Conservation (phyloP, 2,113 vertebrate genomes). For the Myotis lucifugus region DNA sequence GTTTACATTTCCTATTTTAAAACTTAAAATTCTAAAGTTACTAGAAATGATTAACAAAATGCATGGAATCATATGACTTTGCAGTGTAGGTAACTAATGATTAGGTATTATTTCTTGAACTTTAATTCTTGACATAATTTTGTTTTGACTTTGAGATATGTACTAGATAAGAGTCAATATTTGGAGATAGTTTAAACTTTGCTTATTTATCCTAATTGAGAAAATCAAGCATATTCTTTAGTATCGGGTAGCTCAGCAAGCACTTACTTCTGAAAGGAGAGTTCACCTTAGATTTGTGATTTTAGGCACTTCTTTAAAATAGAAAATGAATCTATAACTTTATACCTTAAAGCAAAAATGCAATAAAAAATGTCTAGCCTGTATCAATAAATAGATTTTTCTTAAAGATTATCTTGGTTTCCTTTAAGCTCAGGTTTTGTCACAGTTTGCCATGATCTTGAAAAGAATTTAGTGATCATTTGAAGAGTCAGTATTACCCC, state of each 20-base stretch:
- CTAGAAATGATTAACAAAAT: slow-evolving; percentile 29
- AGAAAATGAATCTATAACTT: not conserved
- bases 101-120: not conserved
- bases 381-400: not conserved
- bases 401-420: not conserved
- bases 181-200: not conserved
- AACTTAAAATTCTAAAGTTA: slow-evolving; percentile 53
- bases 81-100: not conserved
- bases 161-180: not conserved
- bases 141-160: not conserved
- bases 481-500: not conserved
- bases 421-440: slow-evolving; percentile 9
- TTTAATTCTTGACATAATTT: not conserved
- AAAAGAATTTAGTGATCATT: not conserved
- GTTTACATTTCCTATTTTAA: slow-evolving; percentile 63
- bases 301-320: not conserved
- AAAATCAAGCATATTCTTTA: not conserved
- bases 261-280: not conserved
- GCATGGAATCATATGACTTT: not conserved
- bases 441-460: slow-evolving; percentile 1
- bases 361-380: not conserved
- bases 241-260: not conserved
- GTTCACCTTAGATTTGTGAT: not conserved
- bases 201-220: not conserved
- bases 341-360: not conserved